A percentile compares a stretch with the other conserved stretches of the same genome.
Conservation (phyloP, 1,140 invertebrate species). For the Drosophila sproati region DNA sequence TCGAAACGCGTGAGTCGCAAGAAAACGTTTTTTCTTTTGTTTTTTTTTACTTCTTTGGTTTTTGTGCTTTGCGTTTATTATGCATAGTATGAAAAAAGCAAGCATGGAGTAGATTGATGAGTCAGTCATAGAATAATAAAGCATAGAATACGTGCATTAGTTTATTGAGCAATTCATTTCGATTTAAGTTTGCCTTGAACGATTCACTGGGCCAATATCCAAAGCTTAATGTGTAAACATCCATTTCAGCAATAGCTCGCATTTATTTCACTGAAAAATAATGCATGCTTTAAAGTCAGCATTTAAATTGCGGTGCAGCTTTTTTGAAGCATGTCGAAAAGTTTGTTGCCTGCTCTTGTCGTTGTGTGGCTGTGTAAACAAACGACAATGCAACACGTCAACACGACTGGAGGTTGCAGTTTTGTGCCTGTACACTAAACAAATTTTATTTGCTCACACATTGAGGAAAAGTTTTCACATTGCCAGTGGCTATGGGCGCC, state of each 20-base stretch:
- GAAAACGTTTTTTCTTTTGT: conserved; percentile 33
- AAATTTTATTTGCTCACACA: conserved; percentile 55
- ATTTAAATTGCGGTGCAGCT: conserved; percentile 1
- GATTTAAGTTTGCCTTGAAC: not conserved
- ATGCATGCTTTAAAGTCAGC: conserved; percentile 9
- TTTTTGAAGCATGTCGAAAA: conserved; percentile 25
- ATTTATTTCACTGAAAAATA: not conserved
- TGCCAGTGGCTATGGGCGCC: conserved; percentile 29
- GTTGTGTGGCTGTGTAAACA: conserved; percentile 45
- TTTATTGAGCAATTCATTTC: conserved; percentile 18
- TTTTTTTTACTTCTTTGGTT: conserved; percentile 1
- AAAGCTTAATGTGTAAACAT: not conserved
- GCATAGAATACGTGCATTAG: conserved; percentile 32
- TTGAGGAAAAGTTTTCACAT: conserved; percentile 43
- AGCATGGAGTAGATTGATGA: conserved; percentile 42
- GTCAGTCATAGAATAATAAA: conserved; percentile 34
- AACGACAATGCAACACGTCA: conserved; percentile 50
- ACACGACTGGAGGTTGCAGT: conserved; percentile 48
- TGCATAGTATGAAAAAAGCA: conserved; percentile 22
- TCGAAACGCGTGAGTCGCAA: conserved; percentile 72
- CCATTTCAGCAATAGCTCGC: not conserved
- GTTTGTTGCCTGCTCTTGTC: conserved; percentile 46
- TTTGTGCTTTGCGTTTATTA: conserved; percentile 30
- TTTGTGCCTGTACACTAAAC: conserved; percentile 44
- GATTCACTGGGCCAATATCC: not conserved